Base-by-base conservation (phyloP, 2,888 invertebrate species). In the Melikaiella ostensackeni region DNA sequence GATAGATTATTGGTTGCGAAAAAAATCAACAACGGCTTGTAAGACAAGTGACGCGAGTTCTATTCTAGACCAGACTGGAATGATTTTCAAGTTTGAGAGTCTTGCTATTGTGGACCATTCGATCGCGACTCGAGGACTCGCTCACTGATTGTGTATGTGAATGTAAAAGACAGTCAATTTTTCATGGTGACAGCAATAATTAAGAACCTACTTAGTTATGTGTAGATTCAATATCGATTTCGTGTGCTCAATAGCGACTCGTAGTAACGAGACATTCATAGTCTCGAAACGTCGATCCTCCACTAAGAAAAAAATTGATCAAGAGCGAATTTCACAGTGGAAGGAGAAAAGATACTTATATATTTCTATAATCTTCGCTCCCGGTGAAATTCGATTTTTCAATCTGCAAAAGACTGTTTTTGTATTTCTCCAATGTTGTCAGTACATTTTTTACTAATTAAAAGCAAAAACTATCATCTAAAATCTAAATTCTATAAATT, bases 91-190 rank as follows among this genome's bases (percentile, higher is more conserved):
- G 5, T 70, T 66, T 46, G 13, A 6, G 42, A 66, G 19, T 70
- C 30, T 70, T 70, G 3, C 46, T 70, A 6, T n/a, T 63, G 19
- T n/a, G 35, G 50, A 30, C 19, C 30, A 70, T 70, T 27, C 11
- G 27, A 46, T 46, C 38, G 27, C 42, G 30, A 70, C n/a, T 70
- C 19, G 11, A 70, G 46, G 19, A 50, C 9, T 35, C 21, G 35
- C 35, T 70, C 50, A 70, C 50, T 70, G 30, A 46, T 66, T 61
- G 46, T 66, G 66, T 46, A 50, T 70, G 50, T 70, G n/a, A 50
- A 70, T 70, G 30, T 70, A 70, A 70, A 70, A 70, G 70, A 70
- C 70, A 70, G 70, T 70, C 50, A 70, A 50, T 70, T 70, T 70
- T 70, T 70, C 30, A 70, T 50, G 50, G 27, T 11, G n/a, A 50